Evolutionary conservation across 2,888 invertebrate genomes (phyloP), one percentile per base, ranked within the genome.

Genomic region (Agriopis leucophaearia): DNA sequence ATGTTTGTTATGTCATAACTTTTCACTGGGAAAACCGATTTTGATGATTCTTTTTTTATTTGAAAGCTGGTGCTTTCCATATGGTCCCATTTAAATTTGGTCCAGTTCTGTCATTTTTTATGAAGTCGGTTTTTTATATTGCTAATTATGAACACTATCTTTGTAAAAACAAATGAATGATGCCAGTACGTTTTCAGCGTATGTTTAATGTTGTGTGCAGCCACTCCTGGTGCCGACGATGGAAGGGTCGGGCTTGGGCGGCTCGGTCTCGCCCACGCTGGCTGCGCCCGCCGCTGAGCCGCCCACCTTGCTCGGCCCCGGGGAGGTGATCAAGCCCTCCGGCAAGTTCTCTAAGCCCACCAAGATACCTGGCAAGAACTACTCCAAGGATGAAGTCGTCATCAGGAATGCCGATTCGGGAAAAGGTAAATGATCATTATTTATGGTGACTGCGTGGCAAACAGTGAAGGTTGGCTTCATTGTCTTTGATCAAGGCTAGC

Each of bases 391-490:
- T 87, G 99, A 99, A 92, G 97, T 98, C 73, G 97, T 98, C 72
- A 99, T 99, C 82, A 95, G 98, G 76, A 99, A 99, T 89, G 97
- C 98, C 72, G 99, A 99, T 92, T 98, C 98, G 60, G 99, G 99
- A 84, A 99, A 99, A 97, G 98, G 98, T 98, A 94, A 88, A 45
- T 16, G 0, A 16, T 13, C 27, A 27, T 27, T 27, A 27, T 10
- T n/a, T 54, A 52, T 55, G 44, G 63, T 70, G 8, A 51, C 35
- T 35, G 51, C 36, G n/a, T 35, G 35, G 35, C n/a, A 35, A 51
- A 51, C 35, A 1, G 51, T 51, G 10, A 54, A 15, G 15, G 8
- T 40, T 47, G 9, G 47, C 15, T 13, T 4, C 42, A 42, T 42
- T 42, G 8, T 45, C 38, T 27, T 27, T 27, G 27, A 38, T 38